Conservation (phyloP, 2,113 vertebrate species). For the Stercorarius parasiticus region DNA sequence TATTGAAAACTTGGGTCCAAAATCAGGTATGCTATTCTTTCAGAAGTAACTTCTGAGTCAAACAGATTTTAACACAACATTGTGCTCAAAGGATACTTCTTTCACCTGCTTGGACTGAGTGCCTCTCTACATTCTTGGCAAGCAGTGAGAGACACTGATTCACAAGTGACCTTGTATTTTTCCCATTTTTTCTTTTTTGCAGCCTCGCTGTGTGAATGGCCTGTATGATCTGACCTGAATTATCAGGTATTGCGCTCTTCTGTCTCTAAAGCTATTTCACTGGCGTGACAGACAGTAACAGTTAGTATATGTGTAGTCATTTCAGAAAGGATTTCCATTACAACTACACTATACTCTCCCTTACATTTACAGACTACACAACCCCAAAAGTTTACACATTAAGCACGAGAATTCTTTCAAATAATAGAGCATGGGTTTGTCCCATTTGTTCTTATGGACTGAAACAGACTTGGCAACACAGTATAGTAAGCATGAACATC, state of each 20-base stretch:
- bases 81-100: neutral
- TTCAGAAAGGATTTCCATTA: neutral
- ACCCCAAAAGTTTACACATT: neutral
- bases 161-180: neutral
- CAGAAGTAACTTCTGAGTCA: neutral
- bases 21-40: neutral
- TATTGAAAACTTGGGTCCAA: neutral
- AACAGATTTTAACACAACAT: neutral
- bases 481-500: neutral
- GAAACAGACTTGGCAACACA: neutral
- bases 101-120: neutral
- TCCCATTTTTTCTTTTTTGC: neutral
- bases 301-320: neutral
- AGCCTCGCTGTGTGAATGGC: neutral
- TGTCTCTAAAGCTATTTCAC: neutral
- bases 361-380: neutral
- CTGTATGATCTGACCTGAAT: neutral
- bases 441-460: neutral
- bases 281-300: neutral
- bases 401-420: neutral
- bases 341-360: neutral
- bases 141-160: neutral
- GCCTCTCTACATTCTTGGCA: neutral
- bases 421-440: neutral
- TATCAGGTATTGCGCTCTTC: neutral